phyloP scores from a whole-genome alignment of 2,888 invertebrate genomes.

The Drosophila kanekoi region DNA sequence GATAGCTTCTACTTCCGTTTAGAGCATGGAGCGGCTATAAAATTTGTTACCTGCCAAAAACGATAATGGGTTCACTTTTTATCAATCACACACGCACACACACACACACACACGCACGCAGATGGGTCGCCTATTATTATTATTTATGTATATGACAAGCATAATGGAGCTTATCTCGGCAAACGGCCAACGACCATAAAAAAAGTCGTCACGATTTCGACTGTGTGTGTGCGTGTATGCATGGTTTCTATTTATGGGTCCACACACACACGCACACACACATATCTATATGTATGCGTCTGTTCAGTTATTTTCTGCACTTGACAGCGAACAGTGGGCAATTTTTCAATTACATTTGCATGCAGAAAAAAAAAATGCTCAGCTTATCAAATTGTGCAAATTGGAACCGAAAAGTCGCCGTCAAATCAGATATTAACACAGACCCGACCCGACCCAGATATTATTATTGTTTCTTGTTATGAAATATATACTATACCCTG shows the following conservation, averaged over 20 bases:
- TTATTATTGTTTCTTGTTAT: slow-evolving; percentile 23
- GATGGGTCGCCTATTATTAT: slow-evolving; percentile 44
- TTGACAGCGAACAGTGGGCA: slow-evolving; percentile 68
- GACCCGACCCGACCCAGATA: slow-evolving; percentile 9
- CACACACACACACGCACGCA: slow-evolving; percentile 8
- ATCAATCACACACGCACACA: slow-evolving; percentile 35
- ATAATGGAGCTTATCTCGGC: slow-evolving; percentile 55
- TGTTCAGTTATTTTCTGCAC: slow-evolving; percentile 53
- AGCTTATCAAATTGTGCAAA: slow-evolving; percentile 52
- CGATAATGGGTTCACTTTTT: slow-evolving; percentile 46
- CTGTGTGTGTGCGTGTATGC: slow-evolving; percentile 6
- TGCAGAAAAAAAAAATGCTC: slow-evolving; percentile 17
- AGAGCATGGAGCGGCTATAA: slow-evolving; percentile 17
- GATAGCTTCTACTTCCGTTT: slow-evolving; percentile 31
- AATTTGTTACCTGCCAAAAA: slow-evolving; percentile 37
- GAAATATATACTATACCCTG: slow-evolving; percentile 1
- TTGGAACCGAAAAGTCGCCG: slow-evolving; percentile 37
- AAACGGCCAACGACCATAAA: slow-evolving; percentile 34
- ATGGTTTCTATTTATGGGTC: slow-evolving; percentile 46
- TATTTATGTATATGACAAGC: slow-evolving; percentile 43
- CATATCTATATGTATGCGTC: slow-evolving; percentile 26
- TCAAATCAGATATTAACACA: slow-evolving; percentile 55
- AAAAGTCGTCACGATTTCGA: slow-evolving; percentile 24
- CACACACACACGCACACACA: background rate
- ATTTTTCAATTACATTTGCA: slow-evolving; percentile 70